Percentiles rank a stretch among this genome's conserved stretches.
phyloP scores from a whole-genome alignment of 2,888 invertebrate genomes.

The Cryptophagus acutangulus region DNA sequence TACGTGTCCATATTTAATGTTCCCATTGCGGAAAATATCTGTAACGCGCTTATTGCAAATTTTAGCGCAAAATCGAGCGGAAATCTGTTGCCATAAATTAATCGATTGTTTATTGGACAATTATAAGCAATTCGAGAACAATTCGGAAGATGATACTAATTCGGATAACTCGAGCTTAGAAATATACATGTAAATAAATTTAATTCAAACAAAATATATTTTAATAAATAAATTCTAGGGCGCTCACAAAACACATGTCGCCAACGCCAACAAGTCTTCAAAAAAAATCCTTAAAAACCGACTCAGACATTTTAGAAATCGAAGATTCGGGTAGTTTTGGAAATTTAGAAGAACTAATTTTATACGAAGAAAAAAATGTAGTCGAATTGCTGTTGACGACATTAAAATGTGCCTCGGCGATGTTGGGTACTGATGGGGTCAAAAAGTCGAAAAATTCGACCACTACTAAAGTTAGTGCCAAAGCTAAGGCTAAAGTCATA shows the following conservation, averaged over 20 bases:
- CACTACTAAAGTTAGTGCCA: conserved; percentile 55
- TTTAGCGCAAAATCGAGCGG: conserved; percentile 62
- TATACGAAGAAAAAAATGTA: conserved; percentile 64
- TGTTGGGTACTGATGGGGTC: conserved; percentile 59
- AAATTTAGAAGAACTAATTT: conserved; percentile 56
- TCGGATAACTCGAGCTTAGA: conserved; percentile 66
- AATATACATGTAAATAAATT: conserved; percentile 58
- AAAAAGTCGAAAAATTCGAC: conserved; percentile 54
- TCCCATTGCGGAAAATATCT: conserved; percentile 67
- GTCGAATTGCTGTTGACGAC: conserved; percentile 57
- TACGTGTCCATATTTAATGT: conserved; percentile 66
- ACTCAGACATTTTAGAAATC: conserved; percentile 18
- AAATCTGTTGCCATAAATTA: conserved; percentile 65
- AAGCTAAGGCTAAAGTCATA: conserved; percentile 58
- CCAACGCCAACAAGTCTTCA: conserved; percentile 48
- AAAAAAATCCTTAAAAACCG: conserved; percentile 16
- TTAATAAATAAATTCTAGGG: conserved; percentile 49
- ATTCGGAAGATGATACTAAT: conserved; percentile 49
- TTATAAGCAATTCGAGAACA: conserved; percentile 56
- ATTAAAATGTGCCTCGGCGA: conserved; percentile 54
- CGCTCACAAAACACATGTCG: conserved; percentile 66
- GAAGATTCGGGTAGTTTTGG: conserved; percentile 48
- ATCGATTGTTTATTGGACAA: conserved; percentile 65
- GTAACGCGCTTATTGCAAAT: conserved; percentile 72
- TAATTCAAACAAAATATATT: conserved; percentile 5